phyloP scores from a whole-genome alignment of 2,888 invertebrate genomes.

The Callimorpha dominula region DNA sequence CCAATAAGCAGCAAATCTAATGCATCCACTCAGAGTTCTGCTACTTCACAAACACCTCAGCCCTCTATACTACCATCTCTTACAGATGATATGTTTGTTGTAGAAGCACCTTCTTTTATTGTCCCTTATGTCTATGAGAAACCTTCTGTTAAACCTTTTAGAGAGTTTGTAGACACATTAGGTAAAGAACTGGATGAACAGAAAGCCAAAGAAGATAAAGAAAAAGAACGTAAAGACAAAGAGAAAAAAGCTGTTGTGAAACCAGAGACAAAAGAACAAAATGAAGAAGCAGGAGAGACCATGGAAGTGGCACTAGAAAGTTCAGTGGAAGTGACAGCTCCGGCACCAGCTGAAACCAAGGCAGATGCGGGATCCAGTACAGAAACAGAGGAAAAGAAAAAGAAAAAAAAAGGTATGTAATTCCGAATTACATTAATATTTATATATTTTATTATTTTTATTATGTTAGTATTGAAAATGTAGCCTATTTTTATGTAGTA shows the following conservation, averaged over 20 bases:
- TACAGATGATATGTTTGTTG: constrained; percentile 97
- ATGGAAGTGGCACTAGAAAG: constrained; percentile 46
- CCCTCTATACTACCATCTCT: constrained; percentile 92
- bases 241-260: constrained; percentile 69
- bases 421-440: neutral
- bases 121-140: constrained; percentile 98
- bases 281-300: constrained; percentile 65
- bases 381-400: constrained; percentile 62
- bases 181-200: constrained; percentile 88
- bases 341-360: neutral
- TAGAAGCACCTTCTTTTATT: constrained; percentile 97
- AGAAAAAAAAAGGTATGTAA: constrained; percentile 65
- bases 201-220: constrained; percentile 85
- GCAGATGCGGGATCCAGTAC: constrained; percentile 62
- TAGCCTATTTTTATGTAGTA: neutral
- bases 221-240: constrained; percentile 67
- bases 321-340: constrained; percentile 9
- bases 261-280: constrained; percentile 62
- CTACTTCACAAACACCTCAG: constrained; percentile 35
- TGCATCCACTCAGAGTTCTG: constrained; percentile 60
- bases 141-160: constrained; percentile 92
- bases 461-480: too few relatives aligned
- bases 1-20: constrained; percentile 67
- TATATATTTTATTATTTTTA: too few relatives aligned
- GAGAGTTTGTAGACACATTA: constrained; percentile 89